Evolutionary conservation across 2,888 invertebrate species (phyloP), one percentile per base, ranked within the genome.

Genomic region (Cephonodes hylas): DNA sequence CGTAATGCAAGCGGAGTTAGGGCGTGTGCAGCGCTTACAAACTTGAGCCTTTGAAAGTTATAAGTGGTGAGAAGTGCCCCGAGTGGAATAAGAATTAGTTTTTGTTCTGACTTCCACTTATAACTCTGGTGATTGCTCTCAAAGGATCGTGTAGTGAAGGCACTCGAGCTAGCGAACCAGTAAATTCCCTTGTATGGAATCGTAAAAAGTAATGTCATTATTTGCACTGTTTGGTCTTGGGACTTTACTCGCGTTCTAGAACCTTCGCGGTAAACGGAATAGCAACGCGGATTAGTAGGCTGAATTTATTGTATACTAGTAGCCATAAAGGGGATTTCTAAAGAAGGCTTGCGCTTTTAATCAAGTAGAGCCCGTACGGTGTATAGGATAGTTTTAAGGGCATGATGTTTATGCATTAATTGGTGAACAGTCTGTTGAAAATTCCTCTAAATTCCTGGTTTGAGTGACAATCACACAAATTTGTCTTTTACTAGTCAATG

Each of bases 71-170:
- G 61, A 67, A 59, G 59, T 59, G 59, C 34, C 71, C 63, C 61
- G 46, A 59, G 68, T 63, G 63, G 81, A 75, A 80, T 79, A 71
- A 65, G 70, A 80, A 80, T 75, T 66, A 74, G 72, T 69, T 70
- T 69, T 66, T 62, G 53, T 53, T 53, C 53, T 53, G 27, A 31
- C 53, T 64, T 63, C 63, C 60, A 57, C 58, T 59, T 46, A 45
- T 62, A 70, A 74, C 59, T 71, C 71, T 66, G 64, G 66, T 63
- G 59, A 59, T 59, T 59, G 45, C 59, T 48, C 59, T 48, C 38
- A 46, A 38, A 59, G 58, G 61, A 66, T 42, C 42, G 58, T 63
- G 61, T 63, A 58, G 66, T 59, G 61, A 67, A 66, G 64, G 64
- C 34, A 58, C 45, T 68, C 65, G 31, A 20, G 45, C 46, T 48